phyloP scores from a whole-genome alignment of 2,888 invertebrate species.

The Fissipunctia ypsillon region DNA sequence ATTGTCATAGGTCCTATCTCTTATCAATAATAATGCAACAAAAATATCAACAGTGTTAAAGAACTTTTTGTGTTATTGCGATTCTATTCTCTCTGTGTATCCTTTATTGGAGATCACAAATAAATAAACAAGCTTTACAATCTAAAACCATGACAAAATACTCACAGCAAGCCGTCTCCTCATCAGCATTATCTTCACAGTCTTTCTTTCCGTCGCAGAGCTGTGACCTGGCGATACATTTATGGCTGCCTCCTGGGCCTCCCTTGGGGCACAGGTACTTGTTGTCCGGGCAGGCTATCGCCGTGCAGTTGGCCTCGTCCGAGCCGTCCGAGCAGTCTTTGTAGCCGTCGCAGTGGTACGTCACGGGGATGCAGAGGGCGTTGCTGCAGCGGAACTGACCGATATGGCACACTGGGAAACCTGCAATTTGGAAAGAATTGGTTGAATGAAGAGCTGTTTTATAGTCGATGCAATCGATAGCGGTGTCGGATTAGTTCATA shows the following conservation, averaged over 20 bases:
- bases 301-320: conserved; percentile 96
- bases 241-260: conserved; percentile 93
- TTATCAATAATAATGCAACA: background rate
- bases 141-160: conserved; percentile 63
- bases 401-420: conserved; percentile 96
- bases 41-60: too few relatives aligned
- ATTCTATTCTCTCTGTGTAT: too few relatives aligned
- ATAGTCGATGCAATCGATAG: too few relatives aligned
- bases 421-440: conserved; percentile 83
- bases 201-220: conserved; percentile 97
- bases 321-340: conserved; percentile 98
- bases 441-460: background rate
- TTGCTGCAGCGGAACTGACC: conserved; percentile 98
- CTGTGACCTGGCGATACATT: conserved; percentile 96
- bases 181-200: conserved; percentile 97
- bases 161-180: conserved; percentile 97
- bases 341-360: conserved; percentile 96
- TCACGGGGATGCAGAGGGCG: conserved; percentile 97
- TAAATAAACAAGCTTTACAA: background rate
- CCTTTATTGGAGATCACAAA: too few relatives aligned
- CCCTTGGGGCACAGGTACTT: conserved; percentile 97
- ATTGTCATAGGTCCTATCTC: too few relatives aligned
- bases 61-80: too few relatives aligned
- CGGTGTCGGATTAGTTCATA: background rate
- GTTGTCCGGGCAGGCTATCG: conserved; percentile 96